phyloP scores from a whole-genome alignment of 2,888 invertebrate species.

The Ochropleura leucogaster region DNA sequence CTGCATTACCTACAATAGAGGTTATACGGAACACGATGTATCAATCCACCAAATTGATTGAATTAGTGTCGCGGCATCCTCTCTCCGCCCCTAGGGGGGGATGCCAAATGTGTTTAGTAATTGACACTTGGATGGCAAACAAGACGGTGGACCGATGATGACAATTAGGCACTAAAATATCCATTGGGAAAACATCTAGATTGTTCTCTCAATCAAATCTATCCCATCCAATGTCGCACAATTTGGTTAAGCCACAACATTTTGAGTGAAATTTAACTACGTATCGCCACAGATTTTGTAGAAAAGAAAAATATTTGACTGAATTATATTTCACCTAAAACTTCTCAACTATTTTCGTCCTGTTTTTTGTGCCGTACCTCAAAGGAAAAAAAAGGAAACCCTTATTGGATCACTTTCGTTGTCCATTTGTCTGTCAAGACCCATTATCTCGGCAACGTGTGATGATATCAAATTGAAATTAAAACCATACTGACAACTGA shows the following conservation, averaged over 20 bases:
- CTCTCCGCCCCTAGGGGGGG: slow-evolving; percentile 46
- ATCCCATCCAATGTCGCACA: background rate
- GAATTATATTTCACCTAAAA: no score
- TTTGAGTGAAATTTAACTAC: background rate
- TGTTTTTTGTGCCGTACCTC: no score
- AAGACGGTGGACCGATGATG: slow-evolving; percentile 39
- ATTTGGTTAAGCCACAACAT: background rate
- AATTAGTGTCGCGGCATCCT: slow-evolving; percentile 57
- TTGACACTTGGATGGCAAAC: slow-evolving; percentile 57
- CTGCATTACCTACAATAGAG: slow-evolving; percentile 39
- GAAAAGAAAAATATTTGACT: no score
- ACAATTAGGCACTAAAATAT: slow-evolving; percentile 27
- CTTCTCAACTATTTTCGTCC: no score
- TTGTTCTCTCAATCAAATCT: background rate
- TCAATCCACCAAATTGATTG: slow-evolving; percentile 63
- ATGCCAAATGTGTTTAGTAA: slow-evolving; percentile 59
- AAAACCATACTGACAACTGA: no score
- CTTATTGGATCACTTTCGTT: no score
- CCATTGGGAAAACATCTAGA: slow-evolving; percentile 16
- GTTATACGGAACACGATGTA: slow-evolving; percentile 57
- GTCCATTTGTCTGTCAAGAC: no score
- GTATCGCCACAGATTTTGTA: fast-evolving
- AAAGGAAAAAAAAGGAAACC: no score
- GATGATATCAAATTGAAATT: no score
- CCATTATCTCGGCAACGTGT: no score